A percentile compares a stretch with the other conserved stretches of the same genome.
phyloP scores from a whole-genome alignment of 2,797 vertebrate species.

The Fringilla coelebs region DNA sequence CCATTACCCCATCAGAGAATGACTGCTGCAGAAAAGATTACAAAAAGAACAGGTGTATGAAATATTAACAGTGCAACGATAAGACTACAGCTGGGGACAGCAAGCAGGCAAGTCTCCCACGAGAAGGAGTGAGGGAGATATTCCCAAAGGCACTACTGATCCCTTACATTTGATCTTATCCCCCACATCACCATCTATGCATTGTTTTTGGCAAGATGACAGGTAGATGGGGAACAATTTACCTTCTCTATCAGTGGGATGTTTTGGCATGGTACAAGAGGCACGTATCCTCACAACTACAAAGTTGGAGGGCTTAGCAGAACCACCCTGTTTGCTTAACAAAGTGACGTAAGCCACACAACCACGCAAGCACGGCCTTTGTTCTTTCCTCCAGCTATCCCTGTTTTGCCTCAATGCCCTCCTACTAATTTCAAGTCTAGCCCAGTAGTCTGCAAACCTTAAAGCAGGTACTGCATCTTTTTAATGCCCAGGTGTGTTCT shows the following conservation, averaged over 20 bases:
- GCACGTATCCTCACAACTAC: not conserved
- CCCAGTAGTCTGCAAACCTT: not conserved
- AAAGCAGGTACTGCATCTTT: not conserved
- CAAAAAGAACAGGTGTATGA: not conserved
- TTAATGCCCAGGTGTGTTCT: not conserved
- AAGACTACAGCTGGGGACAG: constrained; percentile 2
- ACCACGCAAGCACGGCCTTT: not conserved
- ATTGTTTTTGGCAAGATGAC: not conserved
- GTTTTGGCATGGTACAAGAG: constrained; percentile 19
- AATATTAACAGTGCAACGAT: not conserved
- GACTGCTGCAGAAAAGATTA: not conserved
- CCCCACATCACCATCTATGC: not conserved
- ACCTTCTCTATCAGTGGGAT: not conserved
- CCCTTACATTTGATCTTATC: constrained; percentile 38
- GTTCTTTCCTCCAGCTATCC: constrained; percentile 19
- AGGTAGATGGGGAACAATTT: not conserved
- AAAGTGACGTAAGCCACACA: not conserved
- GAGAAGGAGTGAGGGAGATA: not conserved
- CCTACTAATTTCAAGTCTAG: not conserved
- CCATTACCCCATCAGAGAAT: not conserved
- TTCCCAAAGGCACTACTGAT: constrained; percentile 41
- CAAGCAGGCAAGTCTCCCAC: constrained; percentile 19
- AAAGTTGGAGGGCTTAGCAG: not conserved
- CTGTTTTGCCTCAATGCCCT: not conserved
- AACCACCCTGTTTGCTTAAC: constrained; percentile 36